A percentile compares a stretch with the other conserved stretches of the same genome.
Conservation (phyloP, 2,797 vertebrate species). For the Malurus leucopterus region DNA sequence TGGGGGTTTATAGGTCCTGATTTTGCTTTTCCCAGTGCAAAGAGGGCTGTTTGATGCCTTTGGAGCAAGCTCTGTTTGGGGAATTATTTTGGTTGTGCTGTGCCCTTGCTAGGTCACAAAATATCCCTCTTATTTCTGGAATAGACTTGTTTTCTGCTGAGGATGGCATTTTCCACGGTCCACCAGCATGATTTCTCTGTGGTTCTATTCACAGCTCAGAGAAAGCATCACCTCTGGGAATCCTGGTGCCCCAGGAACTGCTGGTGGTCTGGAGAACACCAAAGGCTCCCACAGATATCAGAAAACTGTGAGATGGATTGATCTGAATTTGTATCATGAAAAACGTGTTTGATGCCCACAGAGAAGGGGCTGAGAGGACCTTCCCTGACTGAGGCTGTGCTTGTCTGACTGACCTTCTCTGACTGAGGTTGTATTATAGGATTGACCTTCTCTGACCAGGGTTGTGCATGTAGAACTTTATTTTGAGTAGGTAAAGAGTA, state of each 20-base stretch:
- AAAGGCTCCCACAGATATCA: neutral
- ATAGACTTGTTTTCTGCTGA: neutral
- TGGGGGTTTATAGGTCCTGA: too few relatives aligned
- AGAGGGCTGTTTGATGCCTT: neutral
- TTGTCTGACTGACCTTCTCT: neutral
- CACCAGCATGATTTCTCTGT: neutral
- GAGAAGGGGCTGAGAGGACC: neutral
- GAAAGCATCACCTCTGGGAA: neutral
- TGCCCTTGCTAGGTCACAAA: neutral
- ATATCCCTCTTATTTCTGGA: neutral
- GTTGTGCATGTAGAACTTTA: neutral
- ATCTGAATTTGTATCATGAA: neutral
- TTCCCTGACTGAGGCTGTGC: neutral
- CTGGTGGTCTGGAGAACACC: neutral
- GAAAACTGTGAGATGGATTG: neutral
- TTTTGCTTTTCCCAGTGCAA: neutral
- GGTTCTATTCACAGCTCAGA: neutral
- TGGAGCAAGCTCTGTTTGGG: neutral
- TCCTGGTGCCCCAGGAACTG: neutral
- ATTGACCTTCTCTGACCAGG: neutral
- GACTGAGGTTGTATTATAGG: neutral
- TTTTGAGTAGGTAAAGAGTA: fast-evolving
- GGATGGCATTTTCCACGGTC: neutral
- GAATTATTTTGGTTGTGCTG: neutral
- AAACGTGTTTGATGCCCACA: neutral